phyloP scores from a whole-genome alignment of 2,888 invertebrate species.

The Heterodera filipjevi region DNA sequence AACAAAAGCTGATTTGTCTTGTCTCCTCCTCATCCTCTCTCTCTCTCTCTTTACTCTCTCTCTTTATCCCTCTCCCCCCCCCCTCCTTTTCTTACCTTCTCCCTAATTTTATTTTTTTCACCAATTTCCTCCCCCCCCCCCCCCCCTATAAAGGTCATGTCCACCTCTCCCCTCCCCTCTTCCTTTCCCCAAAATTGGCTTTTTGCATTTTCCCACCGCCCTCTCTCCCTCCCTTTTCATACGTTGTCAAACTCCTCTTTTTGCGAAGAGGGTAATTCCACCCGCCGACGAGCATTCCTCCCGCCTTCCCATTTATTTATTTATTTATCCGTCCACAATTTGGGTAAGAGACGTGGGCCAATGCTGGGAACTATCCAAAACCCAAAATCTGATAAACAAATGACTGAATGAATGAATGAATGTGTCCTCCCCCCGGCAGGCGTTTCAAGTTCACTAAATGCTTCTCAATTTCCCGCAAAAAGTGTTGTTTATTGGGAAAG shows the following conservation, averaged over 20 bases:
- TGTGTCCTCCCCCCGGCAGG: not conserved
- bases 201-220: conserved; percentile 18
- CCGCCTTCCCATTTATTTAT: not conserved
- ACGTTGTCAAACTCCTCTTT: conserved; percentile 16
- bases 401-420: not conserved
- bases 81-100: not conserved
- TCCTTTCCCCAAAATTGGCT: conserved; percentile 5
- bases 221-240: not conserved
- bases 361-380: not conserved
- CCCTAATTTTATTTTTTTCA: not conserved
- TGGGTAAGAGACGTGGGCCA: conserved; percentile 16
- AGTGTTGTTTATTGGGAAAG: not conserved
- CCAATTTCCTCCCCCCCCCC: not conserved
- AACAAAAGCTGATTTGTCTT: not conserved
- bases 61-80: not conserved
- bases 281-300: not conserved
- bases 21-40: not conserved
- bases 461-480: not conserved
- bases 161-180: not conserved
- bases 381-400: conserved; percentile 16
- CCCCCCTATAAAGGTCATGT: not conserved
- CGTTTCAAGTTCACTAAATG: not conserved
- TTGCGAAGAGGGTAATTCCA: conserved; percentile 5
- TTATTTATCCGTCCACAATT: conserved; percentile 18
- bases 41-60: not conserved